Evolutionary conservation across 2,797 vertebrate genomes (phyloP).

Genomic region (Squalus acanthias): DNA sequence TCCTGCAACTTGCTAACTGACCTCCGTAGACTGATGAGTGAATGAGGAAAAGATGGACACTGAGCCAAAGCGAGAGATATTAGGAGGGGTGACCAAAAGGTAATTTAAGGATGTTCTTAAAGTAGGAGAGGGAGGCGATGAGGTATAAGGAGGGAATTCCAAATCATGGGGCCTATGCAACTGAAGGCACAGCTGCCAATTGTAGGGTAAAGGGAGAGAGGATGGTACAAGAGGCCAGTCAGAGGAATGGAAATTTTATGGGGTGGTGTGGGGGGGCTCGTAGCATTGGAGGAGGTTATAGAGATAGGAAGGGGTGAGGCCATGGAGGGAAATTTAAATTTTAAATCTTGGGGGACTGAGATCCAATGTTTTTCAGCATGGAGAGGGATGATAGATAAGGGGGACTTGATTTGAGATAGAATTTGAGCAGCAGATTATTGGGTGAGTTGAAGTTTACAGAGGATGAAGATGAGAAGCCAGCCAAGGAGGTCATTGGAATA

Average conservation of each 20-base stretch:
- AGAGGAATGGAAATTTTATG: neutral
- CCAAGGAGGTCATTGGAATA: no score
- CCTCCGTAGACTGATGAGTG: neutral
- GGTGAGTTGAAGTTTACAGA: no score
- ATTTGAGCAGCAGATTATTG: neutral
- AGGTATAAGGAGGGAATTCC: neutral
- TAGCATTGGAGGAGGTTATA: neutral
- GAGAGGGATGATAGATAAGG: neutral
- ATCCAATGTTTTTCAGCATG: neutral
- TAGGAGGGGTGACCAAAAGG: neutral
- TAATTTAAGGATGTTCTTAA: neutral
- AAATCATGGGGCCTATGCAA: neutral
- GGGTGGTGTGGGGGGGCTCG: neutral
- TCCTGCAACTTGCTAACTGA: neutral
- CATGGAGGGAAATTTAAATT: neutral
- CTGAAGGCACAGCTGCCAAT: neutral
- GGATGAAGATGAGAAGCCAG: no score
- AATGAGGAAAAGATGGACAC: neutral
- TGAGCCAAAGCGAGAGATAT: neutral
- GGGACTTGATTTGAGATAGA: neutral
- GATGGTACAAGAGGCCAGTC: neutral
- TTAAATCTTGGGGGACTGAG: neutral
- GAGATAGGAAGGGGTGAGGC: no score
- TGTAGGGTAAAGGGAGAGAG: neutral
- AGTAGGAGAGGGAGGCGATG: neutral